Evolutionary conservation across 1,140 invertebrate species (phyloP).

Genomic region (Thaumatotibia leucotreta): DNA sequence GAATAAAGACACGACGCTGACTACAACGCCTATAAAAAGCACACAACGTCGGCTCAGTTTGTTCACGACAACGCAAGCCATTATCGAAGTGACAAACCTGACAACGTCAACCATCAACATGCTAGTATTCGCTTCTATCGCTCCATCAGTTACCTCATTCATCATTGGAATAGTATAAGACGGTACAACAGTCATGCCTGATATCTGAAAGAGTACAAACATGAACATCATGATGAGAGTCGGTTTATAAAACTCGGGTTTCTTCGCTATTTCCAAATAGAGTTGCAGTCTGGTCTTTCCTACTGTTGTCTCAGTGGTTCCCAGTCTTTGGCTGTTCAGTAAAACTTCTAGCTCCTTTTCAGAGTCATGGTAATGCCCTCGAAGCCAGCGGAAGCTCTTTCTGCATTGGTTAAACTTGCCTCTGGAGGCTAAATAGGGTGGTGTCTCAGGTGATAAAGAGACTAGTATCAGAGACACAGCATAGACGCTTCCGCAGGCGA

Average conservation of each 20-base stretch:
- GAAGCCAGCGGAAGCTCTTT: constrained; percentile 53
- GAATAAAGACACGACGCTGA: constrained; percentile 49
- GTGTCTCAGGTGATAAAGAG: constrained; percentile 57
- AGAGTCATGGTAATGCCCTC: constrained; percentile 43
- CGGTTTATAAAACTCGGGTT: constrained; percentile 66
- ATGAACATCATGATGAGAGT: constrained; percentile 69
- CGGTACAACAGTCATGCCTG: constrained; percentile 64
- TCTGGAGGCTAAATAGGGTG: constrained; percentile 54
- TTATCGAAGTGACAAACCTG: constrained; percentile 49
- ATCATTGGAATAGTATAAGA: constrained; percentile 64
- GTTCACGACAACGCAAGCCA: constrained; percentile 59
- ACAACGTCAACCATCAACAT: constrained; percentile 65
- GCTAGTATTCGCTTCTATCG: constrained; percentile 44
- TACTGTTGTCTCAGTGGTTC: constrained; percentile 16
- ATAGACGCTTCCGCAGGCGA: constrained; percentile 58
- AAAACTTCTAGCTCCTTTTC: constrained; percentile 60
- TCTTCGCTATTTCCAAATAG: constrained; percentile 34
- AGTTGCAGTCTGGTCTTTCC: constrained; percentile 30
- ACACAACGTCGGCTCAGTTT: constrained; percentile 54
- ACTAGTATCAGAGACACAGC: constrained; percentile 48
- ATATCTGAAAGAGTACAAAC: constrained; percentile 65
- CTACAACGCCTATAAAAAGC: constrained; percentile 51
- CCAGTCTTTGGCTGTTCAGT: constrained; percentile 49
- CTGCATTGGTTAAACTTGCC: constrained; percentile 46
- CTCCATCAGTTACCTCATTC: constrained; percentile 45